Evolutionary conservation across 2,113 vertebrate genomes (phyloP).

Genomic region (Callocephalon fimbriatum): DNA sequence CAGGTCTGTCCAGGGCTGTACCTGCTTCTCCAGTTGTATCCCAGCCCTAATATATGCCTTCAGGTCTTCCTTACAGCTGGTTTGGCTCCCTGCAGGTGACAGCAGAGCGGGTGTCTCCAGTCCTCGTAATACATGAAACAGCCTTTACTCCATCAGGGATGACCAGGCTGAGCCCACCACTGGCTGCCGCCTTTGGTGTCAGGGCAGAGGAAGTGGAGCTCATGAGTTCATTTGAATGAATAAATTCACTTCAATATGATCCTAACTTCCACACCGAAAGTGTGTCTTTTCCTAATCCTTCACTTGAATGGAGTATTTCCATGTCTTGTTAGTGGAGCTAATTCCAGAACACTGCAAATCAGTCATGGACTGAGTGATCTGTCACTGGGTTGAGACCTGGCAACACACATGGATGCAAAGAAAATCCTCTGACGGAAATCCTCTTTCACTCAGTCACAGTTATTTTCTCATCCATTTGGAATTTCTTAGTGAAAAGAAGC

Average conservation of each 20-base stretch:
- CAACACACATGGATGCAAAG: neutral
- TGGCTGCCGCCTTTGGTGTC: neutral
- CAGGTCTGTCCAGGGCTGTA: neutral
- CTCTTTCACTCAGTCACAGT: neutral
- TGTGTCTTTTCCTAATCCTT: neutral
- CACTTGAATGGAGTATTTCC: neutral
- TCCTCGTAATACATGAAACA: fast-evolving
- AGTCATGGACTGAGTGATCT: neutral
- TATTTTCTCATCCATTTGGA: neutral
- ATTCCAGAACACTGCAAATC: neutral
- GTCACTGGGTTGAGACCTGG: neutral
- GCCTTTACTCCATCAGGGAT: neutral
- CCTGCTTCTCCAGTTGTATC: fast-evolving
- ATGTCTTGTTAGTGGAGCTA: neutral
- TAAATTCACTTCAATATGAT: neutral
- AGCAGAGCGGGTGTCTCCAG: neutral
- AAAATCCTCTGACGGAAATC: neutral
- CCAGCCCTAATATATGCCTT: fast-evolving
- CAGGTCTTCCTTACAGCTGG: neutral
- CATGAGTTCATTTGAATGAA: neutral
- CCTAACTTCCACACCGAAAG: neutral
- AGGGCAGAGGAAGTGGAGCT: neutral
- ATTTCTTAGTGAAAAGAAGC: neutral
- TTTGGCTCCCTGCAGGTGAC: neutral
- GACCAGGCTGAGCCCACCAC: neutral